Percentiles rank a stretch among this genome's conserved stretches.
phyloP scores from a whole-genome alignment of 2,113 vertebrate genomes.

The Platysternon megacephalum region DNA sequence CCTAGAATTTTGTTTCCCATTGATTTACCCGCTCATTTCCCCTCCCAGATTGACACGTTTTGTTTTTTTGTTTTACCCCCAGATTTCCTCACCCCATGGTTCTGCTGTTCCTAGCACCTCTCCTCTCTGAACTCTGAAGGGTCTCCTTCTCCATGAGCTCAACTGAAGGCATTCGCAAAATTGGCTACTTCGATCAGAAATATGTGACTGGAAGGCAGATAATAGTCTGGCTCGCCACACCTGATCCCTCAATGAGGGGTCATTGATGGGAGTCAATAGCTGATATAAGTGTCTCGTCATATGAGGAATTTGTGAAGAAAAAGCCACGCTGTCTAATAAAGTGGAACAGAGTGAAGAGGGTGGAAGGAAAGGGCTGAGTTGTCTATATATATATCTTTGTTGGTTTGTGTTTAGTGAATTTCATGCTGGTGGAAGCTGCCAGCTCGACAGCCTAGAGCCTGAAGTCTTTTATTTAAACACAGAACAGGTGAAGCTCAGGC shows the following conservation, averaged over 20 bases:
- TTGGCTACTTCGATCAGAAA: constrained; percentile 73
- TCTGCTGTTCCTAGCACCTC: constrained; percentile 12
- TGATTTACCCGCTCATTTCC: constrained; percentile 17
- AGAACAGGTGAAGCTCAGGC: neutral
- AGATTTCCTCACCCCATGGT: neutral
- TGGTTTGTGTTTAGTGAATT: constrained; percentile 17
- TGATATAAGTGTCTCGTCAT: constrained; percentile 69
- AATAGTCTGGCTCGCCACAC: constrained; percentile 70
- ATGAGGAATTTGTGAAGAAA: constrained; percentile 48
- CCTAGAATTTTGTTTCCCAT: constrained; percentile 14
- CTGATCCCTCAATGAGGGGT: constrained; percentile 73
- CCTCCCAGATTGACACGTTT: constrained; percentile 36
- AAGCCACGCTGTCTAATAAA: constrained; percentile 54
- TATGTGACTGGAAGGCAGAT: constrained; percentile 62
- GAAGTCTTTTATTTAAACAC: neutral
- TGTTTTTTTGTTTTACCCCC: neutral
- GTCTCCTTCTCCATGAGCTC: constrained; percentile 49
- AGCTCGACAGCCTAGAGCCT: neutral
- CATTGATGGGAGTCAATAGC: constrained; percentile 71
- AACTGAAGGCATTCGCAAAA: constrained; percentile 48
- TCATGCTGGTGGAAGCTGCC: neutral
- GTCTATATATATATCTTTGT: constrained; percentile 11
- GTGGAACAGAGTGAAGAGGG: constrained; percentile 14
- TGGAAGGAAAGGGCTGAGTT: neutral
- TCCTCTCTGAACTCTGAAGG: constrained; percentile 34